Evolutionary conservation across 1,140 invertebrate genomes (phyloP).

Genomic region (Hylyphantes graminicola): DNA sequence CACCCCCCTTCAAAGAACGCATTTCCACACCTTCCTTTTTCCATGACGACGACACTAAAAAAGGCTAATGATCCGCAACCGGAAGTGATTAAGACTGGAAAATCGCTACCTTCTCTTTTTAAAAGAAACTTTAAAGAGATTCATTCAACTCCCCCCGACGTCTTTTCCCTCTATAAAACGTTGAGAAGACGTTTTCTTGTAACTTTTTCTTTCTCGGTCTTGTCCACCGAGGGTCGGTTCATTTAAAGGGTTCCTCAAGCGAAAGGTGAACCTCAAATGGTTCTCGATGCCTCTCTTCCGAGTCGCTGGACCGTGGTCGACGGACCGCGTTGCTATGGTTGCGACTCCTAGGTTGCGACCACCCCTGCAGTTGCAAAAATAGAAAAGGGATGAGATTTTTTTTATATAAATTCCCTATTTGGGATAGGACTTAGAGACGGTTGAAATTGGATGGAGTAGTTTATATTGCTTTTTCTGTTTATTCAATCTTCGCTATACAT

Average conservation of each 20-base stretch:
- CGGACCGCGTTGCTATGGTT: conserved; percentile 4
- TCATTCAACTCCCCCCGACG: neutral
- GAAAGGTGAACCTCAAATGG: conserved; percentile 29
- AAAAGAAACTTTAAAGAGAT: neutral
- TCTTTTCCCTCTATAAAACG: neutral
- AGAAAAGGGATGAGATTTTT: no score
- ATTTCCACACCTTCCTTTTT: no score
- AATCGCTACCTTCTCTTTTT: neutral
- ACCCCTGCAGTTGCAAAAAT: no score
- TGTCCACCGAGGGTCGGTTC: neutral
- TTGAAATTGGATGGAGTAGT: no score
- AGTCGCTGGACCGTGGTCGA: neutral
- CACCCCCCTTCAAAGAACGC: no score
- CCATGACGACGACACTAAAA: neutral
- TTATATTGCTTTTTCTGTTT: no score
- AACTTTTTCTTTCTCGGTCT: neutral
- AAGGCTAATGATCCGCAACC: neutral
- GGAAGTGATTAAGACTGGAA: conserved; percentile 8
- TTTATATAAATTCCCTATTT: no score
- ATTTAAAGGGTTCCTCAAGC: conserved; percentile 9
- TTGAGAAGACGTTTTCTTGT: neutral
- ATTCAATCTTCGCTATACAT: no score
- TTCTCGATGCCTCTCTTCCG: neutral
- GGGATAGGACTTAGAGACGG: no score
- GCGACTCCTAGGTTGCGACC: neutral